A percentile compares a stretch with the other conserved stretches of the same genome.
phyloP scores from a whole-genome alignment of 2,113 vertebrate species.

The Rhagologus leucostigma region DNA sequence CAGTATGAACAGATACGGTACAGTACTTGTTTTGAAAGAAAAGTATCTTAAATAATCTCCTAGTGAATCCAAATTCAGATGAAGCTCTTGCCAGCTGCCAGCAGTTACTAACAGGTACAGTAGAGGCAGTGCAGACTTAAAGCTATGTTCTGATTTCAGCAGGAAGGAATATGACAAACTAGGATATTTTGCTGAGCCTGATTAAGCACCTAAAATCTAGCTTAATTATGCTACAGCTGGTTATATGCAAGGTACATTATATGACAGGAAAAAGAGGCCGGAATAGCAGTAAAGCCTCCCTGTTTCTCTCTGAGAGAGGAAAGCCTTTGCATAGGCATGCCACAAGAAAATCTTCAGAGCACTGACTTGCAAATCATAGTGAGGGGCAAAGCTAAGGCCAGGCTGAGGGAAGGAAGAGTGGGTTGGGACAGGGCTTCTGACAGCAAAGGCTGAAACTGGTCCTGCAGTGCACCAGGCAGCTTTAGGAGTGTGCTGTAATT shows the following conservation, averaged over 20 bases:
- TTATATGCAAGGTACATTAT: not conserved
- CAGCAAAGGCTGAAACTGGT: not conserved
- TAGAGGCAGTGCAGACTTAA: conserved; percentile 53
- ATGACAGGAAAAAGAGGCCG: not conserved
- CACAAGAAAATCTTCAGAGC: not conserved
- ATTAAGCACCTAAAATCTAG: conserved; percentile 46
- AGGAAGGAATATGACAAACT: conserved; percentile 46
- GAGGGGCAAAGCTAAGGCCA: not conserved
- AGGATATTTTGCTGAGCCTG: conserved; percentile 26
- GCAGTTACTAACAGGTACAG: conserved; percentile 56
- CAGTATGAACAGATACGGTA: not conserved
- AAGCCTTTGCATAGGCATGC: not conserved
- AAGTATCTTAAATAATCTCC: conserved; percentile 15
- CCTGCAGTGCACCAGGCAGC: not conserved
- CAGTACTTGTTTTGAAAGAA: conserved; percentile 27
- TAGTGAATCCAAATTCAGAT: conserved; percentile 26
- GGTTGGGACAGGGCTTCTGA: not conserved
- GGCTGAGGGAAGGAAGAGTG: not conserved
- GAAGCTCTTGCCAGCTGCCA: conserved; percentile 32
- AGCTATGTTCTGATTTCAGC: conserved; percentile 38
- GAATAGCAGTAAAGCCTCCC: not conserved
- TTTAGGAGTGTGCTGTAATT: not conserved
- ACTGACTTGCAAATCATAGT: not conserved
- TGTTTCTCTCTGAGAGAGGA: not conserved
- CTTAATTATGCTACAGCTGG: conserved; percentile 39